These are phyloP conservation scores for Tympanoctomys barrerae DNA, from an alignment of 2,797 vertebrate species.

Conservation along the genomic window DNA sequence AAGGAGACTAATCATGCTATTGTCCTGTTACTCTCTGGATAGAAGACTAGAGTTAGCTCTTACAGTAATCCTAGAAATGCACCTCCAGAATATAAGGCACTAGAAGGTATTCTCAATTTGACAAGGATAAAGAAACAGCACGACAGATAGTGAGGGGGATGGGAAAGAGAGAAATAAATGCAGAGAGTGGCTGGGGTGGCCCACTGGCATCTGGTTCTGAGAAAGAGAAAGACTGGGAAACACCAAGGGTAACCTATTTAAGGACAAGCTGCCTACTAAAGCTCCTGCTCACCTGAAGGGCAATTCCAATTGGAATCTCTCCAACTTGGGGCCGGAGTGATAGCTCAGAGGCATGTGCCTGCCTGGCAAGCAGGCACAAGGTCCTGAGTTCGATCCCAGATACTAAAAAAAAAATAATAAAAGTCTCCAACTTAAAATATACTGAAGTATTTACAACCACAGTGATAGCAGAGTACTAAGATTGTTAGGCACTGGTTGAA, in stretches of 20 bases:
- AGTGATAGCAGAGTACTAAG: neutral
- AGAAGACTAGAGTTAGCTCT: neutral
- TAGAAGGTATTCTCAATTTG: neutral
- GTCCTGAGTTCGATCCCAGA: too few relatives aligned
- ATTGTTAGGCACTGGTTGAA: neutral
- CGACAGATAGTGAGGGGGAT: neutral
- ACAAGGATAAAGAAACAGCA: neutral
- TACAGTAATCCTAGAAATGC: neutral
- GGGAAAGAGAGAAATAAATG: neutral
- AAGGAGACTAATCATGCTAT: neutral
- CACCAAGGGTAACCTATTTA: neutral
- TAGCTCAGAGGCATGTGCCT: too few relatives aligned
- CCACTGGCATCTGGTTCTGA: neutral
- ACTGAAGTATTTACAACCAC: neutral
- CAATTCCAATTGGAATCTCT: slow-evolving; percentile 3
- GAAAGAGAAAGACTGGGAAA: neutral
- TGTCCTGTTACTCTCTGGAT: neutral
- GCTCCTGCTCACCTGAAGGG: neutral
- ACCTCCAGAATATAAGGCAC: neutral
- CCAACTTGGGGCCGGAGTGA: neutral
- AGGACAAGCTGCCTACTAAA: neutral
- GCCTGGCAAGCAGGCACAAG: too few relatives aligned
- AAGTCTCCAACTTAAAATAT: neutral
- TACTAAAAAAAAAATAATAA: neutral
- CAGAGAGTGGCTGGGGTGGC: neutral